Evolutionary conservation across 2,888 invertebrate species (phyloP).

Genomic region (Limnephilus auricula): DNA sequence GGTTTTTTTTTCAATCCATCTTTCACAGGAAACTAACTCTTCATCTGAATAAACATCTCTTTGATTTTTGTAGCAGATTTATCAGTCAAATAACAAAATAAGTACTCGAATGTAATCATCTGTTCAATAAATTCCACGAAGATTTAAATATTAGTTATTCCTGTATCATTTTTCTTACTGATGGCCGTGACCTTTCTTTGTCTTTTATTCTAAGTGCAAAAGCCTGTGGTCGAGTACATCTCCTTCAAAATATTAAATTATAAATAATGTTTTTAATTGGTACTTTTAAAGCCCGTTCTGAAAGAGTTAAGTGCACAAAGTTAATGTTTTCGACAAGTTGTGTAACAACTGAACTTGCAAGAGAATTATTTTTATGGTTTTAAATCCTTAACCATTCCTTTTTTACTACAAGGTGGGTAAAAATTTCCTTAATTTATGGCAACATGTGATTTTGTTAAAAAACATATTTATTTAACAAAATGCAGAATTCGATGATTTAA

Average conservation of each 20-base stretch:
- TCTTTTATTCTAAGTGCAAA: not conserved
- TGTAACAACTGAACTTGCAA: not conserved
- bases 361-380: not conserved
- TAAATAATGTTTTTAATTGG: not conserved
- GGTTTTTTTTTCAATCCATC: no score
- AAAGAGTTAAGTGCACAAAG: not conserved
- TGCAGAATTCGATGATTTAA: not conserved
- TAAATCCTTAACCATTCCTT: not conserved
- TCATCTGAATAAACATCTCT: not conserved
- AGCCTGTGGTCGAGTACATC: not conserved
- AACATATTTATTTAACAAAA: not conserved
- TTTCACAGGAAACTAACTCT: no score
- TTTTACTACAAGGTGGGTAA: not conserved
- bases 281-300: not conserved
- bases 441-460: not conserved
- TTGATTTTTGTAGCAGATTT: not conserved
- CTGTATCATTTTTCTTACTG: not conserved
- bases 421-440: not conserved
- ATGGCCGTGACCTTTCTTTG: not conserved
- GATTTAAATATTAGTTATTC: not conserved
- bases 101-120: not conserved
- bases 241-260: not conserved
- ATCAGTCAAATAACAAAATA: not conserved
- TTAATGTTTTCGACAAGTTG: not conserved
- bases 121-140: not conserved